Evolutionary conservation across 2,888 invertebrate species (phyloP), one percentile per base, ranked within the genome.

Genomic region (Craniophora ligustri): DNA sequence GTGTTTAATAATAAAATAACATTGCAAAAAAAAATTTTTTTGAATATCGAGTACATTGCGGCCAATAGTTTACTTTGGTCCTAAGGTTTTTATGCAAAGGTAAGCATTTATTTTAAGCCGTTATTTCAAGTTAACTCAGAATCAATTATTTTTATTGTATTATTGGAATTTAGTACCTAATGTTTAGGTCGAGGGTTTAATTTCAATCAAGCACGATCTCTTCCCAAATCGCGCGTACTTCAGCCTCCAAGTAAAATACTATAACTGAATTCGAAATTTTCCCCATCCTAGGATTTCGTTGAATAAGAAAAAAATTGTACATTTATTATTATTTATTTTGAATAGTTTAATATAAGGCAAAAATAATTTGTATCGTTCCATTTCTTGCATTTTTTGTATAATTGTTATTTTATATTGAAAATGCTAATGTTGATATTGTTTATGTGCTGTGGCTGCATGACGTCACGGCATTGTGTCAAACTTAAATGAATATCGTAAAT

Each of bases 381-480:
- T 86, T 86, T 86, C 82, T 85, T 88, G 92, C 92, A 92, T 92
- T 92, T 89, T 90, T 78, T 89, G 88, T 91, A 86, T 86, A 86
- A 91, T 87, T 91, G 91, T 91, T 92, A 87, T 83, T 88, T 89
- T 88, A 84, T 86, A 87, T 79, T 75, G 76, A 83, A 71, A 87
- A 85, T 84, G 85, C 87, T 82, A 81, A 84, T 89, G 88, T 91
- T 90, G 83, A 87, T 75, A 87, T 88, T 88, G 87, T 85, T 87
- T 63, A 65, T 67, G 75, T 68, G 64, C 64, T 67, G 48, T 63
- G 47, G 66, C 54, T 66, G 35, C 50, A 58, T 41, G 41, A 23
- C 39, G 30, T 67, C 57, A 66, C 66, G 67, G 46, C n/a, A 51
- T 47, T 68, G 48, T 74, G 72, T 76, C 66, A 46, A 62, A 55